Evolutionary conservation across 2,797 vertebrate genomes (phyloP), one percentile per base, ranked within the genome.

Genomic region (Lagocephalus sceleratus): DNA sequence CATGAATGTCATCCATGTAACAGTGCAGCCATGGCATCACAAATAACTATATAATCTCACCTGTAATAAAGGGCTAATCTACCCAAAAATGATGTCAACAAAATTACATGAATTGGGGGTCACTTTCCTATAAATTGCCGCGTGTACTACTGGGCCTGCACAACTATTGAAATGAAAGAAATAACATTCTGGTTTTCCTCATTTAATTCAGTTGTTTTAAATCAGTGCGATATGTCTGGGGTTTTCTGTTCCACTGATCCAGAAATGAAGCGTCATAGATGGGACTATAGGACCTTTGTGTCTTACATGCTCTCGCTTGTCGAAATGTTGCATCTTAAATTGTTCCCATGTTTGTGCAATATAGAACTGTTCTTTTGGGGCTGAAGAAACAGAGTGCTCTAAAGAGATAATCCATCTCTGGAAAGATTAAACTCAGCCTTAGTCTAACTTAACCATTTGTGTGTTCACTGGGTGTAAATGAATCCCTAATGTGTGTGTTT

Each of bases 381-480:
- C 64, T 49, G 3, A 67, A 58, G 32, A 61, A 42, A 11, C 16
- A 43, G 50, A 52, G 54, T 19, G 51, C 25, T 75, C 17, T 19
- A 2, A 41, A 42, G n/a, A 42, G 16, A 42, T 19, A 2, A 10
- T n/a, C 6, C 16, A 42, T 42, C 6, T 42, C 16, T 42, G 16
- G 40, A 19, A 19, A 17, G 40, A 42, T 8, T 19, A 20, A 17
- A 49, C 42, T 71, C 20, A 47, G 65, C 60, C 46, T 76, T 54
- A 54, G 29, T 60, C 46, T 56, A 54, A 68, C 6, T 63, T 55
- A 59, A 70, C 51, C 32, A n/a, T 73, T 57, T 79, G 61, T 84
- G 69, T 86, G 76, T 87, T 79, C 82, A 84, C 87, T 90, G 75
- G 77, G 65, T 83, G 73, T 82, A 75, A 57, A 64, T 63, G 66